phyloP scores from a whole-genome alignment of 2,113 vertebrate species.

The Acanthochromis polyacanthus region DNA sequence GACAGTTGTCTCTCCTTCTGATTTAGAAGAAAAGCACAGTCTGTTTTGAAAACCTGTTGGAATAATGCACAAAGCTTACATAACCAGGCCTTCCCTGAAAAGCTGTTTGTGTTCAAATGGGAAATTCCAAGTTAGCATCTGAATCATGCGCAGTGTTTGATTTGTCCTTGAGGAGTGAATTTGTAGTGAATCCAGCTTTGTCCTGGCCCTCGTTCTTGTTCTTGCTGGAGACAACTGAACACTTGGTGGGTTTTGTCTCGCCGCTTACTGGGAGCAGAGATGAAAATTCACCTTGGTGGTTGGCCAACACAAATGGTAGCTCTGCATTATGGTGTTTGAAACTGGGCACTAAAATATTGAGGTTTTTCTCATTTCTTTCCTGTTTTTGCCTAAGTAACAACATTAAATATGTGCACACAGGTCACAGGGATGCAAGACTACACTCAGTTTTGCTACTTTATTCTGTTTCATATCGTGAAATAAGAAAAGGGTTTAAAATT shows the following conservation, averaged over 20 bases:
- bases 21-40: not conserved
- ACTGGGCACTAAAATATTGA: not conserved
- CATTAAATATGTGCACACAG: no score
- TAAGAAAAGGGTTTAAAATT: no score
- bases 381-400: not conserved
- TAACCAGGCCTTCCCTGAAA: not conserved
- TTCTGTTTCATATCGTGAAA: no score
- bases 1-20: constrained; percentile 14
- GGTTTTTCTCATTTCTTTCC: not conserved
- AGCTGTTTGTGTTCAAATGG: no score
- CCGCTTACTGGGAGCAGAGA: not conserved
- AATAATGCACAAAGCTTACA: not conserved
- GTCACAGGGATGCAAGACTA: no score
- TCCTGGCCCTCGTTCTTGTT: not conserved
- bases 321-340: not conserved
- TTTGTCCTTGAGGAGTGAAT: not conserved
- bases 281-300: not conserved
- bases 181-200: not conserved
- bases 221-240: not conserved
- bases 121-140: not conserved
- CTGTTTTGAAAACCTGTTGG: not conserved
- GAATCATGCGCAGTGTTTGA: not conserved
- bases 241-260: not conserved
- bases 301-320: not conserved
- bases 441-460: no score